Conservation (phyloP, 2,888 invertebrate genomes). For the Parnassius apollo region DNA sequence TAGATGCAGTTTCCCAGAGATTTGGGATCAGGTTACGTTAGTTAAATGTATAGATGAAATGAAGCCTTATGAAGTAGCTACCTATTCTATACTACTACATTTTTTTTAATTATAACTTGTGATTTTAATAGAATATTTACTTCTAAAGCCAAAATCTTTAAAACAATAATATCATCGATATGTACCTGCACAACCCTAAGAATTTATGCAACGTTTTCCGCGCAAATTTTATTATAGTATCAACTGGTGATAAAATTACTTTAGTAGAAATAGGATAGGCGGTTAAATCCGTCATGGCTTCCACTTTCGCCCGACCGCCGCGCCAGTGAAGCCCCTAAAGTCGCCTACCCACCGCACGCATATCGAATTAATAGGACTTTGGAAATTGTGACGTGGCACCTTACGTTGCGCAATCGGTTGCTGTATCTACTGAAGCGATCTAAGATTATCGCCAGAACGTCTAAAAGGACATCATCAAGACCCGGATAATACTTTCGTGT, state of each 20-base stretch:
- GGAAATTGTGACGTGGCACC: constrained; percentile 29
- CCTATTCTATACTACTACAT: no score
- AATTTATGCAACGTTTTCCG: not conserved
- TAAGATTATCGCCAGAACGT: not conserved
- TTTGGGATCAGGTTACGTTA: no score
- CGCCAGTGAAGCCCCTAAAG: constrained; percentile 55
- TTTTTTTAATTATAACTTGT: no score
- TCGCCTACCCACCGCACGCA: constrained; percentile 46
- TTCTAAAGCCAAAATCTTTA: no score
- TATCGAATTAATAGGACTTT: constrained; percentile 57
- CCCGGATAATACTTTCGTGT: not conserved
- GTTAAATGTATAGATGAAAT: no score
- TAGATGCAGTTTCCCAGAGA: no score
- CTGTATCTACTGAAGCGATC: not conserved
- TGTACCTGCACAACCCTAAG: not conserved
- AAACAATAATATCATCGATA: no score
- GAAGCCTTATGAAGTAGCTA: no score
- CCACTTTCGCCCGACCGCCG: constrained; percentile 40
- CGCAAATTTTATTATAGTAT: constrained; percentile 16
- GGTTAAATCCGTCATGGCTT: constrained; percentile 53
- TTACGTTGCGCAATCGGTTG: constrained; percentile 27
- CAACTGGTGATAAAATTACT: constrained; percentile 25
- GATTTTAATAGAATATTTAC: no score
- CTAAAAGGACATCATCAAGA: no score
- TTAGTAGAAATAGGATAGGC: constrained; percentile 54